Base-by-base conservation (phyloP, 2,797 vertebrate species). In the Epinephelus awoara region DNA sequence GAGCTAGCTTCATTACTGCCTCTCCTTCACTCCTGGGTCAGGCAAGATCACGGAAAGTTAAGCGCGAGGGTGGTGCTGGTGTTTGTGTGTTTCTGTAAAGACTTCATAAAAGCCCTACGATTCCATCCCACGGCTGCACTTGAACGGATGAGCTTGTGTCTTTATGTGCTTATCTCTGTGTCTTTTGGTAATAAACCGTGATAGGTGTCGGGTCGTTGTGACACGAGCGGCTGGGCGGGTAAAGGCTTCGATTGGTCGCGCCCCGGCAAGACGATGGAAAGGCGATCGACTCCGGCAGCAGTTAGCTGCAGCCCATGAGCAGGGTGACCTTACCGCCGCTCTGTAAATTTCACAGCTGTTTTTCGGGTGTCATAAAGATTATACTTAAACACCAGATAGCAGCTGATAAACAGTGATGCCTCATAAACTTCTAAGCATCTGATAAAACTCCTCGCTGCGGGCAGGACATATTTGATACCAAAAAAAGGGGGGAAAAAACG, bases 311-410 rank as follows among this genome's bases (percentile, higher is more conserved):
- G 83, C 75, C 78, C 79, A 57, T 86, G 73, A 66, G 79, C 66
- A 49, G 74, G 78, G 85, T 88, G 88, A 92, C 91, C 92, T 91
- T 79, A 88, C 52, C 38, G 0, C 55, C 1, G 52, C 73, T 73
- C 86, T 80, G 77, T 77, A 67, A 84, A 84, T 90, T 91, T 87
- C 79, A 73, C 82, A 89, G 87, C 74, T 83, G 85, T 86, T 94
- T 91, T 79, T 75, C 34, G 13, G 27, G 58, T 83, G 82, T 91
- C 84, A 82, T 88, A 90, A 93, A 91, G 84, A 90, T 91, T 74
- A 88, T 57, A 86, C 80, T 83, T 88, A 78, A 90, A 91, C 86
- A 84, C 72, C 79, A 78, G 83, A 91, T 85, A 83, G 67, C 64
- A 62, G 71, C 79, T 85, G 90, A 92, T 89, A 85, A 91, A 93